phyloP scores from a whole-genome alignment of 2,888 invertebrate genomes.

The Synergus japonicus region DNA sequence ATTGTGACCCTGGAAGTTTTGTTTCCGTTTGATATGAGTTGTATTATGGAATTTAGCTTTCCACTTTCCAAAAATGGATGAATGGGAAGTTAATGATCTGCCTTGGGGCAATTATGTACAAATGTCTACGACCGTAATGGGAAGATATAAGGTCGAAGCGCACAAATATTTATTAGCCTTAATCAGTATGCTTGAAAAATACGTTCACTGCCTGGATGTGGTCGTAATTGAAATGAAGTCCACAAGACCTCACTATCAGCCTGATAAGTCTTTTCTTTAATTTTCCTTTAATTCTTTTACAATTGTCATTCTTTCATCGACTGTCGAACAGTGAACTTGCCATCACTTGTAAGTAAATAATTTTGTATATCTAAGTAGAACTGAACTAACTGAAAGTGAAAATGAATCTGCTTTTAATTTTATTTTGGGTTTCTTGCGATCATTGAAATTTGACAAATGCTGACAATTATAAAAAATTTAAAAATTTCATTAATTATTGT shows the following conservation, averaged over 20 bases:
- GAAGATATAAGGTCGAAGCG: neutral
- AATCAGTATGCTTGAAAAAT: constrained; percentile 36
- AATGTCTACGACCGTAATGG: neutral
- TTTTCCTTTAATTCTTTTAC: neutral
- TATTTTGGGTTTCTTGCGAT: neutral
- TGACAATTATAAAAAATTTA: neutral
- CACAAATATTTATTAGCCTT: constrained; percentile 6
- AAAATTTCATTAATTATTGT: too few relatives aligned
- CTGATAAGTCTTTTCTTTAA: constrained; percentile 44
- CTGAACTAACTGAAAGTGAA: neutral
- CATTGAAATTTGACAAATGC: neutral
- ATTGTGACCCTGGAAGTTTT: neutral
- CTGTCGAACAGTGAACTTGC: neutral
- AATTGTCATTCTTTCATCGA: neutral
- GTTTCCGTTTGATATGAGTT: constrained; percentile 1
- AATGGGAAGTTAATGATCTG: neutral
- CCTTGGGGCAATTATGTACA: neutral
- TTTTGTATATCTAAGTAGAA: neutral
- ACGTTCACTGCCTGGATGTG: constrained; percentile 6
- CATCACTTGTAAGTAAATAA: constrained; percentile 6
- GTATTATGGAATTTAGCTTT: neutral
- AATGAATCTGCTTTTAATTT: neutral
- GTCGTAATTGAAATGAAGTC: constrained; percentile 41
- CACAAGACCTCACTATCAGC: constrained; percentile 51
- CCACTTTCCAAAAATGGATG: constrained; percentile 24